Base-by-base conservation (phyloP, 1,140 invertebrate genomes). In the Ridgeia piscesae region DNA sequence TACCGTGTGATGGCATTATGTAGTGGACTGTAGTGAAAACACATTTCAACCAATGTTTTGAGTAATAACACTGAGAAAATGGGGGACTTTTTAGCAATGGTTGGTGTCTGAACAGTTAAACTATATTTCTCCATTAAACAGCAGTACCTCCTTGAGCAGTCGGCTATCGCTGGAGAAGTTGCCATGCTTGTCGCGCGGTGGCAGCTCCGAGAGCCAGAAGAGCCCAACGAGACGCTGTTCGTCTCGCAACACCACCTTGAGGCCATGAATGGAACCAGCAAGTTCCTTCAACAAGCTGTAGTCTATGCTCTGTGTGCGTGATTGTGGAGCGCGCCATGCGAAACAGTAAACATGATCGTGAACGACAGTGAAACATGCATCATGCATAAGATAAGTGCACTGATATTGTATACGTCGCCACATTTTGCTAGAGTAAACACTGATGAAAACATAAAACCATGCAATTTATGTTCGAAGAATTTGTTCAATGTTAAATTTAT, bases 201-300 rank as follows among this genome's bases (percentile, higher is more conserved):
- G 91, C 34, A 91, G 91, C 42, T 91, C 34, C 21, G 91, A 27
- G 35, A 58, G 35, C 91, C 91, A 91, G 91, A 91, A 91, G 8
- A 91, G 91, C 2, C 35, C 91, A 35, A 91, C n/a, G 34, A 91
- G 91, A 58, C 91, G 91, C n/a, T 50, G 34, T 34, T 91, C 35
- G 33, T 91, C 91, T 91, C 42, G 89, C 89, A 90, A n/a, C 89
- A 90, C 34, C 35, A 90, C 35, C 34, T 42, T 42, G 89, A 90
- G 89, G 35, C 89, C n/a, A 27, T 90, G 34, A 35, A 90, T 90
- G 35, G 89, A 90, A 90, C 35, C n/a, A n/a, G 35, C 34, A 21
- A 90, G 34, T 27, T 90, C 89, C n/a, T 90, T 90, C 34, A 90
- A 34, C 35, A 90, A n/a, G 35, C 89, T 90, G 35, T 42, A 35